Conservation (phyloP, 2,113 vertebrate genomes). For the Chaenocephalus aceratus region DNA sequence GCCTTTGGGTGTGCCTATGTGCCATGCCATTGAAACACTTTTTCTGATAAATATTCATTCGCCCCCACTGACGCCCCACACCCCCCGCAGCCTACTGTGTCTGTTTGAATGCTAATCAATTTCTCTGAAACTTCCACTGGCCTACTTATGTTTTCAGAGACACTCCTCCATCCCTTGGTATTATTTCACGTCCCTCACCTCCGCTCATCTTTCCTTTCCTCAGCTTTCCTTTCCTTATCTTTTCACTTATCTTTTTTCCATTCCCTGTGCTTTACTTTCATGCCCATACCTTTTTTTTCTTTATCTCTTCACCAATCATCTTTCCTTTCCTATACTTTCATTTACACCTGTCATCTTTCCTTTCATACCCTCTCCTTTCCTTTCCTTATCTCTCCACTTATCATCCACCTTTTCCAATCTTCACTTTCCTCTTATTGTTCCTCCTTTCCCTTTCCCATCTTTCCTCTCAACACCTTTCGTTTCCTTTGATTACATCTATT, state of each 20-base stretch:
- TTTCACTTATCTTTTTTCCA: background rate
- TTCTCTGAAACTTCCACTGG: slow-evolving; percentile 72
- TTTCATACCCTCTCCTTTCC: background rate
- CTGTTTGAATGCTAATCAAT: slow-evolving; percentile 83
- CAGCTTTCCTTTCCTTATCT: background rate
- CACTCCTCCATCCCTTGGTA: slow-evolving; percentile 22
- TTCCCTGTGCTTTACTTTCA: background rate
- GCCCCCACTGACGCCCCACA: slow-evolving; percentile 8
- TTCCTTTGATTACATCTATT: background rate
- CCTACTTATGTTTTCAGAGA: slow-evolving; percentile 71
- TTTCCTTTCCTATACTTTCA: background rate
- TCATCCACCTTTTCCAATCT: background rate
- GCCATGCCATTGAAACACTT: slow-evolving; percentile 55
- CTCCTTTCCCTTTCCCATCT: background rate
- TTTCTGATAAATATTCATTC: slow-evolving; percentile 78
- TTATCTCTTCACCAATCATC: background rate
- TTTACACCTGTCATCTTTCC: background rate
- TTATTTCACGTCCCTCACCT: background rate
- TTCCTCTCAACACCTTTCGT: background rate
- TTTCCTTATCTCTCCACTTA: background rate
- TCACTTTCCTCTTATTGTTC: background rate
- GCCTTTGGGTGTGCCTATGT: slow-evolving; percentile 59
- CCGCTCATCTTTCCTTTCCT: background rate
- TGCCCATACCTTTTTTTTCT: background rate
- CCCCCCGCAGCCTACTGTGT: slow-evolving; percentile 60